Conservation (phyloP, 1,140 invertebrate genomes). For the Eriocheir sinensis region DNA sequence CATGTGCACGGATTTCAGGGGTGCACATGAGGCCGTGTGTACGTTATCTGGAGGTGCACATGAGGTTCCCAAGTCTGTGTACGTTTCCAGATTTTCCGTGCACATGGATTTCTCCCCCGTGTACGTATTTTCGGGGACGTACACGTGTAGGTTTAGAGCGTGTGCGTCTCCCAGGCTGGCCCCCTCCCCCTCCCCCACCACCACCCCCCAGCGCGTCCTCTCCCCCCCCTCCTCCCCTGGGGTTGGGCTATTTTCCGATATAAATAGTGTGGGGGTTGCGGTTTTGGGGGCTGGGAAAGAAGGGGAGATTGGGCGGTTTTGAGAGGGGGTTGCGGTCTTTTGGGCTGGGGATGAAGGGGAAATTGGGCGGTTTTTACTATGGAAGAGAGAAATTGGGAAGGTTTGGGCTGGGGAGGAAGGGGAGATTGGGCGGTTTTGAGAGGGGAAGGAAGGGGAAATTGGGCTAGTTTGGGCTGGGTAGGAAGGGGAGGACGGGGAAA, state of each 20-base stretch:
- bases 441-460: background rate
- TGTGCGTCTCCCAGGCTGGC: background rate
- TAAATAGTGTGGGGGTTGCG: background rate
- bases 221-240: background rate
- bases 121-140: too few relatives aligned
- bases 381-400: too few relatives aligned
- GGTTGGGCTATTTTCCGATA: background rate
- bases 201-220: background rate
- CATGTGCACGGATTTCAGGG: too few relatives aligned
- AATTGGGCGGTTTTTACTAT: too few relatives aligned
- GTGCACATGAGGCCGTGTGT: too few relatives aligned
- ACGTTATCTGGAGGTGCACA: too few relatives aligned
- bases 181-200: slow-evolving; percentile 37
- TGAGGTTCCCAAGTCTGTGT: too few relatives aligned
- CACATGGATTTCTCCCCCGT: too few relatives aligned
- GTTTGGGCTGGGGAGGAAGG: background rate
- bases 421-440: background rate
- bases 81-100: too few relatives aligned
- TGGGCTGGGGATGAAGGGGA: background rate
- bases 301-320: background rate
- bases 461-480: background rate
- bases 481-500: too few relatives aligned
- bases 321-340: background rate
- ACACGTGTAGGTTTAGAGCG: background rate
- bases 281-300: background rate